Conservation (phyloP, 2,888 invertebrate genomes). For the Nudaria mundana region DNA sequence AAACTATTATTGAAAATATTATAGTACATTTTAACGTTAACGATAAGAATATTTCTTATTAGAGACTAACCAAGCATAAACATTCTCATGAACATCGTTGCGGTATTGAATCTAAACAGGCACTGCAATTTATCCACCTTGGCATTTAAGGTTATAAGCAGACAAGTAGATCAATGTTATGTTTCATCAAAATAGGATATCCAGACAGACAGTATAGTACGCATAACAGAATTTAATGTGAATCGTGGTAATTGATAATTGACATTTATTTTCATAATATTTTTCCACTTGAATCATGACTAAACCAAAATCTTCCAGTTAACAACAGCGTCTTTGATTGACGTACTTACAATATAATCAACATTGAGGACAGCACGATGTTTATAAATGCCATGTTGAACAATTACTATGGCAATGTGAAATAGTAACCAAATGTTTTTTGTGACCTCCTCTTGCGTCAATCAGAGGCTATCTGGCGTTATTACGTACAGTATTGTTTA, state of each 20-base stretch:
- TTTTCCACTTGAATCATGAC: slow-evolving; percentile 12
- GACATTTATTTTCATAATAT: too few species aligned
- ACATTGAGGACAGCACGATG: slow-evolving; percentile 22
- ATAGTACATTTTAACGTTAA: background rate
- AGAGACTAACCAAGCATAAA: slow-evolving; percentile 14
- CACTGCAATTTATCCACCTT: slow-evolving; percentile 15
- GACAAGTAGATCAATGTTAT: too few species aligned
- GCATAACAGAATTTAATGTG: too few species aligned
- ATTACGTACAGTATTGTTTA: slow-evolving; percentile 14
- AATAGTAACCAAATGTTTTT: slow-evolving; percentile 35
- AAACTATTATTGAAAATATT: background rate
- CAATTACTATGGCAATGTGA: slow-evolving; percentile 17
- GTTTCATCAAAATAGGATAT: too few species aligned
- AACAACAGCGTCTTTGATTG: slow-evolving; percentile 13
- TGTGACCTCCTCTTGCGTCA: slow-evolving; percentile 53
- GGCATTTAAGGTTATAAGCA: slow-evolving; percentile 16
- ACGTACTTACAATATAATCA: slow-evolving; percentile 22
- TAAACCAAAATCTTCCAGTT: slow-evolving; percentile 19
- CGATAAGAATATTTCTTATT: slow-evolving; percentile 10
- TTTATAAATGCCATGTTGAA: slow-evolving; percentile 28
- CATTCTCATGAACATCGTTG: slow-evolving; percentile 20
- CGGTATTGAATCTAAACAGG: slow-evolving; percentile 16
- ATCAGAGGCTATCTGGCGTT: slow-evolving; percentile 46
- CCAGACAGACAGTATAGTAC: too few species aligned
- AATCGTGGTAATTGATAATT: too few species aligned